A percentile compares a stretch with the other conserved stretches of the same genome.
These are phyloP conservation scores for Heteromormyrus szaboi DNA, from an alignment of 2,797 vertebrate genomes.

Conservation along the genomic window DNA sequence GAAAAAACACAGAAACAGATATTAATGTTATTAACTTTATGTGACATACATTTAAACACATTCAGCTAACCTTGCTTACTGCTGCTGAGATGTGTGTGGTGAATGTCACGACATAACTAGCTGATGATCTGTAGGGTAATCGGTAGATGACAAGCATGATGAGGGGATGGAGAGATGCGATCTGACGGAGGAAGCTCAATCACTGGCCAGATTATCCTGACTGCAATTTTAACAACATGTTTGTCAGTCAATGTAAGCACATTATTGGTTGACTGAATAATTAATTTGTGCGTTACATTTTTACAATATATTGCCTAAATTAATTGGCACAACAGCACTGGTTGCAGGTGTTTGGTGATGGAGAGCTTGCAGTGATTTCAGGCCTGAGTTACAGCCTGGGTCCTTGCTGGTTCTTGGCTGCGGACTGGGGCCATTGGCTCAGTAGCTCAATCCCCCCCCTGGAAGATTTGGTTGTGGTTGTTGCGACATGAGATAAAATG, in stretches of 20 bases:
- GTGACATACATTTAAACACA: not conserved
- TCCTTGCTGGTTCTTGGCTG: not conserved
- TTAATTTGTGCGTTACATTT: not conserved
- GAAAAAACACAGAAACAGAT: not conserved
- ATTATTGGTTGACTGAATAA: too few relatives aligned
- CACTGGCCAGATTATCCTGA: not conserved
- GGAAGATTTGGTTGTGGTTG: not conserved
- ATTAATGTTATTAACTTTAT: not conserved
- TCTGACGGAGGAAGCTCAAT: not conserved
- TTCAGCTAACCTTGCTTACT: not conserved
- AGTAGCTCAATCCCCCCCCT: not conserved
- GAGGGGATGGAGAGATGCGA: not conserved
- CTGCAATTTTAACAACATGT: not conserved
- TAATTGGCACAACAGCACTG: not conserved
- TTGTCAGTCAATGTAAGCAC: not conserved
- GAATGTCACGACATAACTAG: not conserved
- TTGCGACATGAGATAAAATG: not conserved
- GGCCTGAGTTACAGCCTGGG: not conserved
- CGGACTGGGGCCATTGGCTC: not conserved
- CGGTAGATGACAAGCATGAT: not conserved
- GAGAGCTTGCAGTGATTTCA: not conserved
- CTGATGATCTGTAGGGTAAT: not conserved
- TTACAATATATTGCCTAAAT: not conserved
- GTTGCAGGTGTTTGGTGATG: not conserved
- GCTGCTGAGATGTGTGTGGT: not conserved